Evolutionary conservation across 2,888 invertebrate species (phyloP), one percentile per base, ranked within the genome.

Genomic region (Fragum fragum): DNA sequence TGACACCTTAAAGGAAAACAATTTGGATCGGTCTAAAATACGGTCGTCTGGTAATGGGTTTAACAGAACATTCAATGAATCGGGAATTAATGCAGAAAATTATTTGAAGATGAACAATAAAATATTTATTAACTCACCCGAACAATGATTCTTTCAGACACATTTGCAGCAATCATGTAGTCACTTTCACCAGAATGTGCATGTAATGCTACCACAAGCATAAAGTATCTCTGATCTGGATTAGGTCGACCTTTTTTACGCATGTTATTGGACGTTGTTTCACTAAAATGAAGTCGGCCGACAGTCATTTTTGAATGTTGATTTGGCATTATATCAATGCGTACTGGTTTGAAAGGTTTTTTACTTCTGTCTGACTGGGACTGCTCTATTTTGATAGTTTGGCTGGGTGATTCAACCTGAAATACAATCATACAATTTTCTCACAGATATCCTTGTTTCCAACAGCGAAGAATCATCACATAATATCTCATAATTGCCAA

Each of bases 211-310:
- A 99, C 99, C 14, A 99, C 98, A 83, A 99, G 95, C 94, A 98
- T 97, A 94, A 99, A 99, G 95, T 98, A 99, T 83, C 99, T 96
- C 95, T 99, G 99, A 95, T 99, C 99, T 0, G 99, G 99, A 95
- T 99, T 99, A 0, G 99, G 99, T 84, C 99, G 97, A 0, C 99
- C 99, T 93, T 99, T 99, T 95, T 99, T 99, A 63, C 99, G 96
- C 98, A 99, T 99, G 93, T 99, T 99, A 94, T 99, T 99, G 91
- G 98, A 97, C 0, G 99, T 99, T 0, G 99, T 99, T 95, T 99
- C 99, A 72, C 98, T 98, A 95, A 99, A 99, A 95, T 99, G 99
- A 2, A 99, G 96, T 9, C 99, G 96, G 0, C 99, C 99, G 0
- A 99, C 98, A 0, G 99, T 99, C 70, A 93, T 79, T 86, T 94